Evolutionary conservation across 2,797 vertebrate species (phyloP), one percentile per base, ranked within the genome.

Genomic region (Petrocephalus sullivani): DNA sequence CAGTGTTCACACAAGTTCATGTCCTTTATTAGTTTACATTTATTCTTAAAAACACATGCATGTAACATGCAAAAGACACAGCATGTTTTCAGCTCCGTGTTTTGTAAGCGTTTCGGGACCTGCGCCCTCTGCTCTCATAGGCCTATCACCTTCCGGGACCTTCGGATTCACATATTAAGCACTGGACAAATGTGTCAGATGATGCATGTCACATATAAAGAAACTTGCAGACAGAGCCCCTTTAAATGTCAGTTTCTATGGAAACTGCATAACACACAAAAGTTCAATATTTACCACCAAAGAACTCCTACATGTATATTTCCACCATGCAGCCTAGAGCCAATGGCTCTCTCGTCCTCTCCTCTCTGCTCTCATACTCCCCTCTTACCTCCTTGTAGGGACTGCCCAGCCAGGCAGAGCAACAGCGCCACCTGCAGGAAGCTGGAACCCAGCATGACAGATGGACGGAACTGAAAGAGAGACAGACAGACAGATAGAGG

Each of bases 331-430:
- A 71, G 33, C 33, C 14, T 6, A 6, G 12, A 37, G 33, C 2
- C 33, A 71, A 5, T 37, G 67, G 19, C 75, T 21, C 14, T 81
- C 37, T 56, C n/a, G 33, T 28, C 53, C 8, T 60, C 54, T 3
- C n/a, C 7, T 1, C 41, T 23, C 56, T 21, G 64, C 9, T 10
- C 33, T 56, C 41, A 49, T 4, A 81, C 41, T 33, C 16, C 33
- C 90, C 87, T 90, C 95, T 95, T 94, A 96, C 96, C 96, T 92
- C 94, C 93, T 92, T 96, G 96, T 89, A 96, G 93, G 88, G 94
- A 95, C 91, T 90, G 90, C 90, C 94, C 93, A 87, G 92, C 90
- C 93, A 96, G 85, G 94, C 95, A 95, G 90, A 96, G 93, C 78
- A 96, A 88, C 94, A 96, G 92, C 1, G 94, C 94, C 9, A 94